Evolutionary conservation across 1,140 invertebrate genomes (phyloP).

Genomic region (Magallana ariakensis): DNA sequence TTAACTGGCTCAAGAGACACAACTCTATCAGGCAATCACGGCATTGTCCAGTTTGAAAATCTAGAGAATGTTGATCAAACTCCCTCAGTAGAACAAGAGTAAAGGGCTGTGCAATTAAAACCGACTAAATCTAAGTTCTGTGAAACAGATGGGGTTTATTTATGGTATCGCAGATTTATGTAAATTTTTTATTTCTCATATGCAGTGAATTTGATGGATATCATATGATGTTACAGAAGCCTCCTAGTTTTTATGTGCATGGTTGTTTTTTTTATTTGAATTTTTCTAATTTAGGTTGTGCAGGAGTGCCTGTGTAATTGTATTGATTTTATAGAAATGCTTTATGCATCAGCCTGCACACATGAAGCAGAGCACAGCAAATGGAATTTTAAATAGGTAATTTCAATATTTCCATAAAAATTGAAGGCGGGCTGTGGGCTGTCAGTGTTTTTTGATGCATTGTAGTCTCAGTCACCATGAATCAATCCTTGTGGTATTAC

Average conservation of each 20-base stretch:
- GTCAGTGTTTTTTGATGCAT: conserved; percentile 32
- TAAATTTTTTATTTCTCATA: neutral
- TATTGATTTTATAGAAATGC: conserved; percentile 37
- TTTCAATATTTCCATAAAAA: conserved; percentile 39
- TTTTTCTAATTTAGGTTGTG: conserved; percentile 32
- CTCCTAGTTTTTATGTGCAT: neutral
- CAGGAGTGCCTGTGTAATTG: conserved; percentile 30
- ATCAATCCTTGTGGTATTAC: conserved; percentile 19
- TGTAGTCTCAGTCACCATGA: conserved; percentile 1
- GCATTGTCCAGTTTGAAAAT: neutral
- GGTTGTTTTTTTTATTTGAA: conserved; percentile 28
- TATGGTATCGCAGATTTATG: neutral
- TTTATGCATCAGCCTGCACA: conserved; percentile 33
- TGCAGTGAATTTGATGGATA: neutral
- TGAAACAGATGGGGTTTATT: conserved; percentile 16
- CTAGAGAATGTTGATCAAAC: too few relatives aligned
- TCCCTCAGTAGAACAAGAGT: too few relatives aligned
- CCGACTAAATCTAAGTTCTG: neutral
- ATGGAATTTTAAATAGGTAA: conserved; percentile 39
- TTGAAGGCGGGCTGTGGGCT: conserved; percentile 2
- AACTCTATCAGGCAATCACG: neutral
- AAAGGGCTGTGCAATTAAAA: too few relatives aligned
- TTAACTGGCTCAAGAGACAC: conserved; percentile 1
- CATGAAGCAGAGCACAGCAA: conserved; percentile 27
- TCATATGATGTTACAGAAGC: conserved; percentile 1